These are phyloP conservation scores for Pachymerium ferrugineum DNA, from an alignment of 2,888 invertebrate genomes.

Conservation along the genomic window DNA sequence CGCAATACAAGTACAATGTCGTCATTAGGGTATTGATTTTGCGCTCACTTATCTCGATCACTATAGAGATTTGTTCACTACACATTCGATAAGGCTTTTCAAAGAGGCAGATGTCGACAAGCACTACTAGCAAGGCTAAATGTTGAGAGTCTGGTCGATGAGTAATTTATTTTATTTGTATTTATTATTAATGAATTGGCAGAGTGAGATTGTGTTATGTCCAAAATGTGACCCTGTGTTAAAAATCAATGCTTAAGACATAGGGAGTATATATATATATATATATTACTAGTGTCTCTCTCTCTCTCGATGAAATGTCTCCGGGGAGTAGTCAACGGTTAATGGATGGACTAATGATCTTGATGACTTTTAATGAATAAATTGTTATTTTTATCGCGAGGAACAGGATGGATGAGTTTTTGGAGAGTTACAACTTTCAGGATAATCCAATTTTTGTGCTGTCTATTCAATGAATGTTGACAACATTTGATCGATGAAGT, in stretches of 20 bases:
- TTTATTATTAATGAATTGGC: conserved; percentile 7
- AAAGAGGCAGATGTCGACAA: conserved; percentile 24
- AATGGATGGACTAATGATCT: conserved; percentile 15
- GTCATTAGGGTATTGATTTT: conserved; percentile 27
- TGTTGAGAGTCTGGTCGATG: neutral
- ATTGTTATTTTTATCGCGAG: neutral
- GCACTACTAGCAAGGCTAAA: neutral
- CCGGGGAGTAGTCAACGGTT: neutral
- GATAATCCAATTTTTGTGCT: no score
- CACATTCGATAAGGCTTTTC: conserved; percentile 16
- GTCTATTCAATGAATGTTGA: no score
- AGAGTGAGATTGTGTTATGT: conserved; percentile 4
- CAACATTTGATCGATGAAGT: no score
- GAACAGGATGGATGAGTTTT: no score
- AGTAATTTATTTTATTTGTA: neutral
- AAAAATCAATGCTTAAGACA: neutral
- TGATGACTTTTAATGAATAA: conserved; percentile 4
- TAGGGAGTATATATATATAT: neutral
- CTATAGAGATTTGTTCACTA: conserved; percentile 19
- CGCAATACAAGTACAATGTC: conserved; percentile 2
- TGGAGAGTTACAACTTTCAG: no score
- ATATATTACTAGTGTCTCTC: no score
- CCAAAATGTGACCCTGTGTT: neutral
- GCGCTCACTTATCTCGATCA: conserved; percentile 15
- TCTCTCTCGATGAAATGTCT: conserved; percentile 4